Evolutionary conservation across 2,797 vertebrate species (phyloP).

Genomic region (Poecilia gillii): DNA sequence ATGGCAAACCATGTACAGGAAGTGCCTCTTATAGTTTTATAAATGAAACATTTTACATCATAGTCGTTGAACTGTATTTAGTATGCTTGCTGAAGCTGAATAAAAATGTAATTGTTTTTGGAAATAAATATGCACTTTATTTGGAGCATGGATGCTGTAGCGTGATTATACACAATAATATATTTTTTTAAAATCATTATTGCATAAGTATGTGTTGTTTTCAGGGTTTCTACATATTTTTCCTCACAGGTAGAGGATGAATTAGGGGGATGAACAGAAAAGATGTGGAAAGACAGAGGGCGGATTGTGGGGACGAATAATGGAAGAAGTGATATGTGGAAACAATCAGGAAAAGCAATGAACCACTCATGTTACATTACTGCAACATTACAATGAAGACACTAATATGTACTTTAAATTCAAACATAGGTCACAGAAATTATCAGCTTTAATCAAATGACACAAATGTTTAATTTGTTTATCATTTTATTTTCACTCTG

Average conservation of each 20-base stretch:
- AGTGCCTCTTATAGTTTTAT: neutral
- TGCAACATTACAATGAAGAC: neutral
- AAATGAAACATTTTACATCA: neutral
- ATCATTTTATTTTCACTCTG: slow-evolving; percentile 22
- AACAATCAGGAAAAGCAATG: neutral
- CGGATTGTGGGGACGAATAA: neutral
- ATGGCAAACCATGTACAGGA: neutral
- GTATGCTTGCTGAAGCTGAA: slow-evolving; percentile 22
- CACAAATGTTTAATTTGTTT: neutral
- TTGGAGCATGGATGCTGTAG: neutral
- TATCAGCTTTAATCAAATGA: neutral
- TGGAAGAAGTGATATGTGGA: neutral
- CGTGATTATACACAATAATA: neutral
- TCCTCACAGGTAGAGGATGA: neutral
- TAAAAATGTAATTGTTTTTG: slow-evolving; percentile 11
- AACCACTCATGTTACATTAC: neutral
- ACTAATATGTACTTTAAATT: neutral
- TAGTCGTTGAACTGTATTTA: neutral
- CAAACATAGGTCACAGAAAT: neutral
- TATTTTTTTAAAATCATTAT: neutral
- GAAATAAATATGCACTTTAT: slow-evolving; percentile 41
- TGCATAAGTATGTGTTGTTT: neutral
- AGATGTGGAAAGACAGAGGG: neutral
- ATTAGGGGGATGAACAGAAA: neutral
- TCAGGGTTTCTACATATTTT: neutral